phyloP scores from a whole-genome alignment of 1,140 invertebrate species.

The Lepeophtheirus salmonis region DNA sequence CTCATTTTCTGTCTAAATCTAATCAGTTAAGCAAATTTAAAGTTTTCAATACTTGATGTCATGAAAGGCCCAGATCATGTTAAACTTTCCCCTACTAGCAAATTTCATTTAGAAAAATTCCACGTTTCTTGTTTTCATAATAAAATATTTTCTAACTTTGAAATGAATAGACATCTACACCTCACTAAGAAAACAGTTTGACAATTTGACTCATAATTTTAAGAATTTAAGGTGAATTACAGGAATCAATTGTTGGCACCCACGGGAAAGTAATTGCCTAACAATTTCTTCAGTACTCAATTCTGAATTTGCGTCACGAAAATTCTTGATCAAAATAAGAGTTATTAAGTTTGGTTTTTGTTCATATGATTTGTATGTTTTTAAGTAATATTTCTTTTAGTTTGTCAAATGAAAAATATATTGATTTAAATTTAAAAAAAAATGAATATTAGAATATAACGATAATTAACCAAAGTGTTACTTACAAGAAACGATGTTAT shows the following conservation, averaged over 20 bases:
- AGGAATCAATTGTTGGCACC: neutral
- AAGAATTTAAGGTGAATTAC: neutral
- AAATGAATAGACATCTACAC: constrained; percentile 5
- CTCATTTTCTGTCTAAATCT: constrained; percentile 3
- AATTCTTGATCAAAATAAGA: constrained; percentile 3
- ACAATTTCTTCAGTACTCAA: neutral
- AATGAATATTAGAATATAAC: no score
- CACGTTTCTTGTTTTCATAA: constrained; percentile 10
- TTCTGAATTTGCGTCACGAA: neutral
- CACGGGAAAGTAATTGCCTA: neutral
- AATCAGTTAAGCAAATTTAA: neutral
- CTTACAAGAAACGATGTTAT: no score
- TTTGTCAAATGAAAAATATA: neutral
- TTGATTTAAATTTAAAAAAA: no score
- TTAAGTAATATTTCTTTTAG: neutral
- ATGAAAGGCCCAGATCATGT: neutral
- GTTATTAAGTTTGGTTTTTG: no score
- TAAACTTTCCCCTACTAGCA: neutral
- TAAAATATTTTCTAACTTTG: neutral
- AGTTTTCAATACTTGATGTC: constrained; percentile 3
- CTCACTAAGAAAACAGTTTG: constrained; percentile 6
- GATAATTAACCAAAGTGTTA: no score
- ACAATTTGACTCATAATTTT: constrained; percentile 12
- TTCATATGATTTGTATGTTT: no score
- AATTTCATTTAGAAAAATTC: neutral